These are phyloP conservation scores for Todiramphus chloris DNA, from an alignment of 2,113 vertebrate species.

Conservation along the genomic window DNA sequence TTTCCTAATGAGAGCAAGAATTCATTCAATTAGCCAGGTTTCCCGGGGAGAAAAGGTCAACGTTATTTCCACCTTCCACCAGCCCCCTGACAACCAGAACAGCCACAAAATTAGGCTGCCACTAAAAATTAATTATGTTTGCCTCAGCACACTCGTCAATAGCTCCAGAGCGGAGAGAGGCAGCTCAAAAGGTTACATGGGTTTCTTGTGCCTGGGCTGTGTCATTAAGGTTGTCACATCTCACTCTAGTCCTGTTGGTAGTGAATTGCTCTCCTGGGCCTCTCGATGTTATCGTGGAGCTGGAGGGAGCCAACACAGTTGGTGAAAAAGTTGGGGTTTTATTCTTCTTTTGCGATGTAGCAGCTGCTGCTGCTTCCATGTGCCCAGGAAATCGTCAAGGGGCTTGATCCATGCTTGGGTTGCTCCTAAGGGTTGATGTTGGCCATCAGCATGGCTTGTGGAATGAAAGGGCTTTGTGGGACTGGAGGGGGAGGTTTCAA, in stretches of 20 bases:
- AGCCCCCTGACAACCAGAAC: background rate
- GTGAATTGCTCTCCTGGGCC: background rate
- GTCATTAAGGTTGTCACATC: background rate
- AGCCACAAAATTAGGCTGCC: background rate
- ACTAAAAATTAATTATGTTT: background rate
- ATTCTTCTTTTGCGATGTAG: background rate
- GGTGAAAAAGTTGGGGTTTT: background rate
- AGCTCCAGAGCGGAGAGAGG: background rate
- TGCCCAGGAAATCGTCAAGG: background rate
- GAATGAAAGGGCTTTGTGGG: background rate
- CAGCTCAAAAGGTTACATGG: background rate
- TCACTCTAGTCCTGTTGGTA: background rate
- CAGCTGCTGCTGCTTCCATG: background rate
- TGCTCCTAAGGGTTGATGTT: background rate
- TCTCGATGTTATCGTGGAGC: background rate
- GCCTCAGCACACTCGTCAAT: background rate
- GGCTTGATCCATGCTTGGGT: background rate
- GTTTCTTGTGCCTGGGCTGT: background rate
- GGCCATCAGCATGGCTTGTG: background rate
- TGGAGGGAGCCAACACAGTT: background rate
- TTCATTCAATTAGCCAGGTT: constrained; percentile 12
- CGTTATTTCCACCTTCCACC: background rate
- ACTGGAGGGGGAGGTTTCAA: background rate
- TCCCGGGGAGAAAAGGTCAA: constrained; percentile 50
- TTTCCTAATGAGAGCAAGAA: constrained; percentile 37